Percentiles rank a stretch among this genome's conserved stretches.
Evolutionary conservation across 2,888 invertebrate genomes (phyloP).

Genomic region (Anthrax anthrax): DNA sequence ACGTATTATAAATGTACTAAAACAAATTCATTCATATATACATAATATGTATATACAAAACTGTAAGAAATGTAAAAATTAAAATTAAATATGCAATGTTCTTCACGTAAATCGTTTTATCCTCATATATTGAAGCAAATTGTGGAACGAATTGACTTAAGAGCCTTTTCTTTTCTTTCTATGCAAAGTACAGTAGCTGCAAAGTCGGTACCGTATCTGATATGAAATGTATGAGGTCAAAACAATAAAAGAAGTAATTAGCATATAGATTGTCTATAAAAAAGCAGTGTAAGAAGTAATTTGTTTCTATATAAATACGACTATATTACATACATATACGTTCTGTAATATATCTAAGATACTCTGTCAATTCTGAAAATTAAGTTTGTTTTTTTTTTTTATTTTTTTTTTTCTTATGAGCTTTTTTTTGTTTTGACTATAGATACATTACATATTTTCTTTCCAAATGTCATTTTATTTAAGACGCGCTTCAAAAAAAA

Average conservation of each 20-base stretch:
- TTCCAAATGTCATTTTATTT: too few relatives aligned
- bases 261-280: constrained; percentile 8
- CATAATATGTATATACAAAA: too few relatives aligned
- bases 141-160: constrained; percentile 8
- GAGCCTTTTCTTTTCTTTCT: background rate
- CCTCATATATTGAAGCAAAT: background rate
- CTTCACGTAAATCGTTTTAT: background rate
- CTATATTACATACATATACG: too few relatives aligned
- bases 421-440: too few relatives aligned
- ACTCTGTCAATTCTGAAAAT: too few relatives aligned
- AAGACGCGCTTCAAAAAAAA: too few relatives aligned
- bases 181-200: constrained; percentile 5
- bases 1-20: too few relatives aligned
- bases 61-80: background rate
- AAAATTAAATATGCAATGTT: background rate
- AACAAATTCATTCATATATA: too few relatives aligned
- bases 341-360: too few relatives aligned
- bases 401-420: too few relatives aligned
- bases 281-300: background rate
- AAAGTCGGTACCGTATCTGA: constrained; percentile 7
- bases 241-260: constrained; percentile 8
- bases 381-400: too few relatives aligned
- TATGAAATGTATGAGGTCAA: constrained; percentile 5
- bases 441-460: too few relatives aligned
- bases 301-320: background rate